Percentiles rank a stretch among this genome's conserved stretches.
Conservation (phyloP, 1,140 invertebrate genomes). For the Himalopsyche phryganea region DNA sequence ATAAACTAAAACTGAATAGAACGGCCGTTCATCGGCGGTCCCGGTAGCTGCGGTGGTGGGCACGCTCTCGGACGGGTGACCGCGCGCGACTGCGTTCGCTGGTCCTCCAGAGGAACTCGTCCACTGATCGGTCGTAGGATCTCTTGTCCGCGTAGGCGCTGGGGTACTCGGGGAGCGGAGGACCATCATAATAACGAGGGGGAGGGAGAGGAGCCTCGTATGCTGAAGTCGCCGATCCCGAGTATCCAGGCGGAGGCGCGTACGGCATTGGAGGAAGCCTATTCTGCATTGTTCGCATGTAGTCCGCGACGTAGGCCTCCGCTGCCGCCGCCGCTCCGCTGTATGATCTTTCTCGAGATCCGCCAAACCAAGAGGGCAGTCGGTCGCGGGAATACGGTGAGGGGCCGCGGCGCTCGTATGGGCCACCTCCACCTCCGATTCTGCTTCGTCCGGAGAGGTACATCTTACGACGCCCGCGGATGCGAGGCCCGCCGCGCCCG, state of each 20-base stretch:
- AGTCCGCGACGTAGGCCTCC: conserved; percentile 72
- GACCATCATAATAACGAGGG: conserved; percentile 75
- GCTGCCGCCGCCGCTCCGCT: conserved; percentile 62
- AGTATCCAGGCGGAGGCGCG: conserved; percentile 60
- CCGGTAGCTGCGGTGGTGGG: conserved; percentile 50
- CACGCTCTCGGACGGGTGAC: conserved; percentile 56
- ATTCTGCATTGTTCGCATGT: conserved; percentile 78
- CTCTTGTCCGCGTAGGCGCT: conserved; percentile 63
- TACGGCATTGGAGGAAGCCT: conserved; percentile 72
- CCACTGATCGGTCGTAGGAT: conserved; percentile 84
- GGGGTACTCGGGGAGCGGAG: conserved; percentile 57
- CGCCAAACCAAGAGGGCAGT: conserved; percentile 47
- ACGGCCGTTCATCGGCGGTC: conserved; percentile 41
- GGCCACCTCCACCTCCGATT: conserved; percentile 43
- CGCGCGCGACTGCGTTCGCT: conserved; percentile 56
- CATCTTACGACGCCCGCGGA: conserved; percentile 52
- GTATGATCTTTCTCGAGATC: conserved; percentile 47
- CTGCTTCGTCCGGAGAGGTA: conserved; percentile 50
- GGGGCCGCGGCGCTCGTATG: conserved; percentile 56
- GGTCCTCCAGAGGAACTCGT: conserved; percentile 86
- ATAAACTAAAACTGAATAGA: conserved; percentile 12
- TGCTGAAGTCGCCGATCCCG: conserved; percentile 62
- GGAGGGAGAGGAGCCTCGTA: conserved; percentile 68
- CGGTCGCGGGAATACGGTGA: conserved; percentile 51
- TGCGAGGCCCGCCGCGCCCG: conserved; percentile 42